Percentiles rank a stretch among this genome's conserved stretches.
Evolutionary conservation across 2,797 vertebrate genomes (phyloP).

Genomic region (Peromyscus eremicus): DNA sequence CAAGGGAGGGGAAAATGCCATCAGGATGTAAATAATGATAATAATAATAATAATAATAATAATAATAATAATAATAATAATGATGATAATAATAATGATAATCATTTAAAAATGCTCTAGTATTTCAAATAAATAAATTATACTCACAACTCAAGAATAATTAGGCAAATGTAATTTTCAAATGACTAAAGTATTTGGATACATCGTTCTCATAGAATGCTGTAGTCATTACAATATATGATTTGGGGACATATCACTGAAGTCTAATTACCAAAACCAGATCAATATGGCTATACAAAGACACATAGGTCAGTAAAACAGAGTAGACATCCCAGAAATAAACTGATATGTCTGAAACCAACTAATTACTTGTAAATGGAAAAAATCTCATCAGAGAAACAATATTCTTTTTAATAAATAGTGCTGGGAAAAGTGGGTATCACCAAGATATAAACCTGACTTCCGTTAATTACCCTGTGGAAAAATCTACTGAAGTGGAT

Average conservation of each 20-base stretch:
- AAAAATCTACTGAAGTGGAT: not conserved
- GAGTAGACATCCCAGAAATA: not conserved
- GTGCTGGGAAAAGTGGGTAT: not conserved
- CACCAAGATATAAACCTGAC: not conserved
- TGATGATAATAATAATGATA: not conserved
- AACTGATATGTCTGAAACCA: not conserved
- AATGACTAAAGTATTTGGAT: not conserved
- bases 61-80: not conserved
- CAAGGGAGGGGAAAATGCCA: not conserved
- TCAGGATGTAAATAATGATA: not conserved
- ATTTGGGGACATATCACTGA: not conserved
- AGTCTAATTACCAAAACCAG: not conserved
- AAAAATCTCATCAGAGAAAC: not conserved
- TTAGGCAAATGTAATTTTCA: not conserved
- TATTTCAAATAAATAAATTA: not conserved
- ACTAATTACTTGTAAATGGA: not conserved
- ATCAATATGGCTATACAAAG: not conserved
- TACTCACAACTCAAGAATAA: not conserved
- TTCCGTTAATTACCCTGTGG: too few species aligned
- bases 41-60: not conserved
- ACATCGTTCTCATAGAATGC: not conserved
- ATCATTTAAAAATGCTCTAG: not conserved
- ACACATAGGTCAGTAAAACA: not conserved
- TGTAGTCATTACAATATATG: not conserved
- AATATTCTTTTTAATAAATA: not conserved